Evolutionary conservation across 2,888 invertebrate genomes (phyloP).

Genomic region (Acronicta leporina): DNA sequence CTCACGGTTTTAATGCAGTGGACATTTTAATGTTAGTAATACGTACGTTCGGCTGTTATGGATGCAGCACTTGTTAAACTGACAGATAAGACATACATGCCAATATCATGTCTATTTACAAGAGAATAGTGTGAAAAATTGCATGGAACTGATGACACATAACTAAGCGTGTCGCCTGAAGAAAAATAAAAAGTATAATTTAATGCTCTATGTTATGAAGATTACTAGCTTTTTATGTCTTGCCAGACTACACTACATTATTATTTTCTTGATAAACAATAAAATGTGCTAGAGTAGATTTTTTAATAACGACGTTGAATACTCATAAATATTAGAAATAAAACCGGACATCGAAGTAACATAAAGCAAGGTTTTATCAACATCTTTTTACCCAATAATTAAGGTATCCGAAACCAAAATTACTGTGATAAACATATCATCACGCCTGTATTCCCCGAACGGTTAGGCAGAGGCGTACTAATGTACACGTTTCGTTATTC

Average conservation of each 20-base stretch:
- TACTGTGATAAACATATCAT: too few relatives aligned
- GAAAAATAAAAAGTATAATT: constrained; percentile 39
- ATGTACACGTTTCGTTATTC: constrained; percentile 35
- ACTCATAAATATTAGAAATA: not conserved
- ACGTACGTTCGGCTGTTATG: constrained; percentile 15
- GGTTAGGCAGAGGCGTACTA: too few relatives aligned
- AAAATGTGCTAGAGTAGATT: constrained; percentile 13
- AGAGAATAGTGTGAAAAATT: constrained; percentile 18
- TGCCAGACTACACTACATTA: constrained; percentile 10
- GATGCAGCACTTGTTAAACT: constrained; percentile 16
- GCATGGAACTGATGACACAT: constrained; percentile 7
- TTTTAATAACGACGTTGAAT: constrained; percentile 6
- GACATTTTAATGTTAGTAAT: constrained; percentile 31
- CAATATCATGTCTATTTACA: constrained; percentile 11
- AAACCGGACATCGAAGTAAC: not conserved
- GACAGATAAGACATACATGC: constrained; percentile 2
- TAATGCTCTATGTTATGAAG: constrained; percentile 33
- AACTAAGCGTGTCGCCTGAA: constrained; percentile 13
- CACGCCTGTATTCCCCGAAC: too few relatives aligned
- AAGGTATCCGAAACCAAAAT: too few relatives aligned
- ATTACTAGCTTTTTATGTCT: constrained; percentile 48
- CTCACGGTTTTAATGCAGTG: constrained; percentile 44
- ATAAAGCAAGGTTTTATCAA: too few relatives aligned
- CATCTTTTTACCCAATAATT: too few relatives aligned
- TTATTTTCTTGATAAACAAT: constrained; percentile 32